These are phyloP conservation scores for Bembecia ichneumoniformis DNA, from an alignment of 2,888 invertebrate species.

Conservation along the genomic window DNA sequence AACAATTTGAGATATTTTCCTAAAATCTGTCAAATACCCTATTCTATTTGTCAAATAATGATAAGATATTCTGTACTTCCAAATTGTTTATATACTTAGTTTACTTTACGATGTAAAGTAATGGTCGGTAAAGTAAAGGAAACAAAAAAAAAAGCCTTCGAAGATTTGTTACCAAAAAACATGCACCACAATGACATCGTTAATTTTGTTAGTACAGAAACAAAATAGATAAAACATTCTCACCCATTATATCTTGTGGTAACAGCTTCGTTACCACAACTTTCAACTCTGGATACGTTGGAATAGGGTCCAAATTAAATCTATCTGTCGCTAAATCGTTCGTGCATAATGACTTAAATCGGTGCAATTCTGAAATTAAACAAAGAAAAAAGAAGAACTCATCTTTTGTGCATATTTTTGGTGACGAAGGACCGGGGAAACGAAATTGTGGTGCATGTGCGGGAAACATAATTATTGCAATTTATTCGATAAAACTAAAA, in stretches of 20 bases:
- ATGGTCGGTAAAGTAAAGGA: no score
- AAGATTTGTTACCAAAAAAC: background rate
- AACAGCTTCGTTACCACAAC: slow-evolving; percentile 61
- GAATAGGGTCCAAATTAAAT: slow-evolving; percentile 19
- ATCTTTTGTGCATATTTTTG: slow-evolving; percentile 16
- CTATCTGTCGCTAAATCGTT: slow-evolving; percentile 30
- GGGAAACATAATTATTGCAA: no score
- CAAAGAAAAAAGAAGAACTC: slow-evolving; percentile 19
- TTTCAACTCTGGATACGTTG: slow-evolving; percentile 57
- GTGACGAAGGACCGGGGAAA: background rate
- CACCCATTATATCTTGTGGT: slow-evolving; percentile 48
- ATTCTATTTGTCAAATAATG: no score
- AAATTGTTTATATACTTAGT: no score
- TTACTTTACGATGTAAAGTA: no score
- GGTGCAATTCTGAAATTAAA: slow-evolving; percentile 42
- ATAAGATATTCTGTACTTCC: no score
- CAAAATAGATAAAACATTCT: slow-evolving; percentile 16
- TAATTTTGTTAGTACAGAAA: slow-evolving; percentile 5
- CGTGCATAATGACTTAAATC: slow-evolving; percentile 32
- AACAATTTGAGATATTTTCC: no score
- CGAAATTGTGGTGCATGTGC: no score
- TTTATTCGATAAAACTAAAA: no score
- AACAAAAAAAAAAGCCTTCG: no score
- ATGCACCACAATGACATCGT: slow-evolving; percentile 1
- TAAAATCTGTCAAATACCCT: no score